These are phyloP conservation scores for Gouania willdenowi DNA, from an alignment of 2,797 vertebrate species.

Conservation along the genomic window DNA sequence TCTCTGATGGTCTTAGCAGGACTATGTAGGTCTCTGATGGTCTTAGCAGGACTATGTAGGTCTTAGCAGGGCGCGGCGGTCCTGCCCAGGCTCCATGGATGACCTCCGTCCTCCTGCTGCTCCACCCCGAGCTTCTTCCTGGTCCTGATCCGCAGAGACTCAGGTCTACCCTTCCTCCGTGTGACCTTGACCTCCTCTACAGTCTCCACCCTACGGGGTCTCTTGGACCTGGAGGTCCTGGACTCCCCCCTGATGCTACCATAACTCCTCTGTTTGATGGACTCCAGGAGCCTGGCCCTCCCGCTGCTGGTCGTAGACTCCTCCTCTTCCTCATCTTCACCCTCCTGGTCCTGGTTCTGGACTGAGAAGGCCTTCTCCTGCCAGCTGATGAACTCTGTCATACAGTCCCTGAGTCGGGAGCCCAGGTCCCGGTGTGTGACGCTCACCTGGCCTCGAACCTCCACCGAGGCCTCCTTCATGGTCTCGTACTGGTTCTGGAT, in stretches of 20 bases:
- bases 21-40: no score
- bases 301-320: slow-evolving; percentile 21
- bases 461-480: slow-evolving; percentile 22
- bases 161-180: not conserved
- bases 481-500: slow-evolving; percentile 47
- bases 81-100: no score
- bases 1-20: no score
- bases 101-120: not conserved
- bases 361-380: slow-evolving; percentile 42
- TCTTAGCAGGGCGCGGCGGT: no score
- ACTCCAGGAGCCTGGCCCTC: slow-evolving; percentile 45
- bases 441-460: slow-evolving; percentile 9
- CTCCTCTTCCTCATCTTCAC: fast-evolving
- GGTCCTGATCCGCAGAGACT: slow-evolving; percentile 46
- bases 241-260: slow-evolving; percentile 1
- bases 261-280: slow-evolving; percentile 64
- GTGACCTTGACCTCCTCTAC: not conserved
- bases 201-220: slow-evolving; percentile 20
- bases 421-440: slow-evolving; percentile 19
- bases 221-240: slow-evolving; percentile 26
- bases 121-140: slow-evolving; percentile 23
- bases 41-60: no score
- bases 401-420: slow-evolving; percentile 3
- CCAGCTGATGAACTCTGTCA: slow-evolving; percentile 43
- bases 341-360: not conserved